These are phyloP conservation scores for Atrichornis clamosus DNA, from an alignment of 2,113 vertebrate genomes.

Conservation along the genomic window DNA sequence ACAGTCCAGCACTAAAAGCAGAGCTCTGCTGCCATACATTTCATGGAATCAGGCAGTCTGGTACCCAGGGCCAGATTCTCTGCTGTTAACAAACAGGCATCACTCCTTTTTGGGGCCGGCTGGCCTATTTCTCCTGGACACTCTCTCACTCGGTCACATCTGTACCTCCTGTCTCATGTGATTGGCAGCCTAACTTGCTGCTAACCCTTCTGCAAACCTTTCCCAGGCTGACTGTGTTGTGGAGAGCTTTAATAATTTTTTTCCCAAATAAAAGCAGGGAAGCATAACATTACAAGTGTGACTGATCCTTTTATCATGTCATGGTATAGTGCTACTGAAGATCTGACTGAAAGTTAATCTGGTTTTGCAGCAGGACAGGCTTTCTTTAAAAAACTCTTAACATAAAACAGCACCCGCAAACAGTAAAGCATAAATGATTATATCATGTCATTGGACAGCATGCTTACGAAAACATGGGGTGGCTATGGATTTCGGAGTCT, in stretches of 20 bases:
- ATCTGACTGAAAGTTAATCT: background rate
- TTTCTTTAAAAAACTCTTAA: background rate
- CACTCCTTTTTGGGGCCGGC: background rate
- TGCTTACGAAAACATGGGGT: background rate
- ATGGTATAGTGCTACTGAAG: background rate
- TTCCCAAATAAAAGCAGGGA: slow-evolving; percentile 16
- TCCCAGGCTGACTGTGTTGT: background rate
- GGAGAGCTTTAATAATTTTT: slow-evolving; percentile 28
- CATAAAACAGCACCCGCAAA: slow-evolving; percentile 30
- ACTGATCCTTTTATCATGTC: slow-evolving; percentile 13
- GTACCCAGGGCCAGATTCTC: background rate
- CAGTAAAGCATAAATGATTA: background rate
- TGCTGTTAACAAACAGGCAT: background rate
- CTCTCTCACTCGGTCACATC: background rate
- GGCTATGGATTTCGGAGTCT: background rate
- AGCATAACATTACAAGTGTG: background rate
- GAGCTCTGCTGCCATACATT: background rate
- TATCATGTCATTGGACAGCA: background rate
- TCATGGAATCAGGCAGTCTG: background rate
- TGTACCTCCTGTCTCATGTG: background rate
- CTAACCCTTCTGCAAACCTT: background rate
- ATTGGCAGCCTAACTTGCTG: slow-evolving; percentile 7
- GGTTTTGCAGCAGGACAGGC: background rate
- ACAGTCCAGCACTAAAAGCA: background rate
- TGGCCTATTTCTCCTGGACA: background rate